These are phyloP conservation scores for Trichoplusia ni DNA, from an alignment of 1,140 invertebrate genomes.

Conservation along the genomic window DNA sequence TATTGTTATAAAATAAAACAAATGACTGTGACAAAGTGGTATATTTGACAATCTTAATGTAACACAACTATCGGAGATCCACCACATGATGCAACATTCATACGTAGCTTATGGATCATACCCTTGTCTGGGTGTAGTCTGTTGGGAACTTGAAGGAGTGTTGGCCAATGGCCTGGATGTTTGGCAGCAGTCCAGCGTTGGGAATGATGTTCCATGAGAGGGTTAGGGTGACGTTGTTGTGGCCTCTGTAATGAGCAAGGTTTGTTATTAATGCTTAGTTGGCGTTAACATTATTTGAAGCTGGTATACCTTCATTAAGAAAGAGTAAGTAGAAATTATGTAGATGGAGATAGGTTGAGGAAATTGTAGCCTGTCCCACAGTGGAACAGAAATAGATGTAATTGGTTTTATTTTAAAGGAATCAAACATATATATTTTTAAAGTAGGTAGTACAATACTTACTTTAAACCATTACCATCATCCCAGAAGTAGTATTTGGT, in stretches of 20 bases:
- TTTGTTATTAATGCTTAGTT: not conserved
- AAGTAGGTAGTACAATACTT: constrained; percentile 63
- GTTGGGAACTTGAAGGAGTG: constrained; percentile 95
- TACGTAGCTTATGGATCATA: constrained; percentile 79
- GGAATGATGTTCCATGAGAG: constrained; percentile 99
- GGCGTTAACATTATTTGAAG: too few species aligned
- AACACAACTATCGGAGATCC: constrained; percentile 12
- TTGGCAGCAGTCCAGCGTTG: constrained; percentile 97
- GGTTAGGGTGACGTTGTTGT: constrained; percentile 96
- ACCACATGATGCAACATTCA: constrained; percentile 32
- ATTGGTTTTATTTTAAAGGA: too few species aligned
- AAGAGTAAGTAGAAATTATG: too few species aligned
- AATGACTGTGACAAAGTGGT: constrained; percentile 50
- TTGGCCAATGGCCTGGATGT: constrained; percentile 89
- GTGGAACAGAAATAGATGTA: too few species aligned
- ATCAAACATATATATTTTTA: too few species aligned
- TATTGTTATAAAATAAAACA: constrained; percentile 28
- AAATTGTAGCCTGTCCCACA: too few species aligned
- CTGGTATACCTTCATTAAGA: too few species aligned
- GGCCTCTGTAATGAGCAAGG: constrained; percentile 85
- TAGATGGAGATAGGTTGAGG: too few species aligned
- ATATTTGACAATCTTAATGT: constrained; percentile 50
- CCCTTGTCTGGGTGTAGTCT: constrained; percentile 91
- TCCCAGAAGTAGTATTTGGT: constrained; percentile 99
- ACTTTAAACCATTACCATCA: constrained; percentile 98